phyloP scores from a whole-genome alignment of 1,140 invertebrate genomes.

The Euglossa dilemma region DNA sequence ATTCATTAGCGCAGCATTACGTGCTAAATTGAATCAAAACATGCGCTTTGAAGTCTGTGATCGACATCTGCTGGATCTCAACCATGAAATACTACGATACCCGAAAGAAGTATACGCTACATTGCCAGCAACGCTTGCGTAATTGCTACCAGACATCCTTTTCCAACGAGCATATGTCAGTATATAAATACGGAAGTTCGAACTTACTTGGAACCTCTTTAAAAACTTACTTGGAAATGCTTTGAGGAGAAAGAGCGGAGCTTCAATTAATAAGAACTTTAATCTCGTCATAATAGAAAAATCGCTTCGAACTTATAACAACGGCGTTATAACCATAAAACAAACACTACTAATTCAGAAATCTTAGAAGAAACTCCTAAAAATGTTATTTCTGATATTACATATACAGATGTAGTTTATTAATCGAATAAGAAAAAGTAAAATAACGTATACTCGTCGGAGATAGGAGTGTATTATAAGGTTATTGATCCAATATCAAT shows the following conservation, averaged over 20 bases:
- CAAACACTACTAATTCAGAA: too few species aligned
- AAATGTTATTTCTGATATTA: too few species aligned
- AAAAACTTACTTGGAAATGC: not conserved
- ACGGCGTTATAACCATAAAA: too few species aligned
- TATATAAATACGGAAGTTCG: not conserved
- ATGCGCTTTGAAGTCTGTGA: conserved; percentile 47
- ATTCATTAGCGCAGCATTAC: conserved; percentile 4
- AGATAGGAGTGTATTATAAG: not conserved
- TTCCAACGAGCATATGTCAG: not conserved
- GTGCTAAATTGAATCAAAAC: not conserved
- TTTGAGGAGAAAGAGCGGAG: not conserved
- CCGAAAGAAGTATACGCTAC: conserved; percentile 11
- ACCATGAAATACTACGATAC: conserved; percentile 37
- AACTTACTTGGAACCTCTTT: not conserved
- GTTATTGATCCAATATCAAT: conserved; percentile 1
- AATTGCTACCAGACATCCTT: conserved; percentile 50
- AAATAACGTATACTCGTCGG: too few species aligned
- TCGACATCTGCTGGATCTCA: conserved; percentile 56
- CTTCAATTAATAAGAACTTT: not conserved
- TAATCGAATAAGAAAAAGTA: too few species aligned
- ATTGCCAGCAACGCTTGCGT: conserved; percentile 47
- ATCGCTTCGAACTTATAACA: not conserved
- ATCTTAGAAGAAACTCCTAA: too few species aligned
- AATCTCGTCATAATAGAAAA: not conserved
- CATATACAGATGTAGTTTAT: too few species aligned